Base-by-base conservation (phyloP, 2,113 vertebrate genomes). In the Cyprinodon tularosa region DNA sequence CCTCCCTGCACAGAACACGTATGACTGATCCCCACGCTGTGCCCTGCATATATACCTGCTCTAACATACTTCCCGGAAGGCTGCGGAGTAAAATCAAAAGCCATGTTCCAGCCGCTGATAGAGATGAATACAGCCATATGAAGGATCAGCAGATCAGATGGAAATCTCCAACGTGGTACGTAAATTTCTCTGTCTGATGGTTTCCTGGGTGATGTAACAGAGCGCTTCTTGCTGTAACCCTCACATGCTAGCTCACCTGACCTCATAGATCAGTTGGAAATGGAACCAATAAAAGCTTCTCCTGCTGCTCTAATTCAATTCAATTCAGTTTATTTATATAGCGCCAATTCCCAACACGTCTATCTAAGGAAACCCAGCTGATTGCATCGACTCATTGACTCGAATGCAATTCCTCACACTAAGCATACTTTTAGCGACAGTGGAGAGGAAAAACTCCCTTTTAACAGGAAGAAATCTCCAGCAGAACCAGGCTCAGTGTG, bases 221-320 rank as follows among this genome's bases (percentile, higher is more conserved):
- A 68, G 71, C 47, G 45, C 53, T 50, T 0, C 14, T 72, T 36
- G 66, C 38, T 20, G 71, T 13, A 42, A 38, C 36, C 73, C 86
- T 89, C 70, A 72, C 81, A 50, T 65, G 78, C n/a, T 78, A 74
- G 76, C 77, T 74, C 85, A 91, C 90, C 89, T 84, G 87, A 82
- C 89, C 86, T 77, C 90, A 89, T 80, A 85, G 44, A 45, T 11
- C 13, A 88, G 89, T 79, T 88, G 73, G 75, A 82, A 91, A 85
- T 86, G 76, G 77, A 67, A 86, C 78, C 77, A 85, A 90, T 86
- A 89, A 90, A 89, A 90, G 72, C 73, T 29, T 38, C 74, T 66
- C 64, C 37, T 36, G 17, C 38, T 15, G 3, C 12, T 13, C 38
- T 29, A 29, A 29, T 29, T 29, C 1, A 29, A 29, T 29, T 29